Conservation (phyloP, 2,888 invertebrate species). For the Endomychus coccineus region DNA sequence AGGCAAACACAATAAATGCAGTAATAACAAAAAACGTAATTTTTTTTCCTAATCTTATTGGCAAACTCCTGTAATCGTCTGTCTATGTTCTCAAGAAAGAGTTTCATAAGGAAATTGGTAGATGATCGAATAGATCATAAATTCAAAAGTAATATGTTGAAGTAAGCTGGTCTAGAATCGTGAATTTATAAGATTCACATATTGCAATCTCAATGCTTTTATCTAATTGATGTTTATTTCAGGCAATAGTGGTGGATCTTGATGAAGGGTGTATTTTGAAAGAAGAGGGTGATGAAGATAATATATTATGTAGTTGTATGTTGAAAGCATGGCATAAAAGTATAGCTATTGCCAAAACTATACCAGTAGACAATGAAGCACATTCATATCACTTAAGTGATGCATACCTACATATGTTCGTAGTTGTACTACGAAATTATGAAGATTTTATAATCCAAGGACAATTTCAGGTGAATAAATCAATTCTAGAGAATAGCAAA, state of each 20-base stretch:
- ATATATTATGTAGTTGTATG: constrained; percentile 63
- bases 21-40: too few species aligned
- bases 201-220: too few species aligned
- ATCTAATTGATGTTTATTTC: constrained; percentile 33
- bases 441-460: constrained; percentile 49
- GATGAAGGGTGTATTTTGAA: constrained; percentile 56
- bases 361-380: constrained; percentile 47
- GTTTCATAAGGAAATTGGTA: too few species aligned
- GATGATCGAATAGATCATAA: too few species aligned
- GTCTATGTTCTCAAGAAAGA: too few species aligned
- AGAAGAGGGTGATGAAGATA: constrained; percentile 68
- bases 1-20: too few species aligned
- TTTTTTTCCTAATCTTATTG: too few species aligned
- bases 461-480: constrained; percentile 38
- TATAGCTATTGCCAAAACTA: constrained; percentile 42
- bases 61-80: too few species aligned
- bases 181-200: too few species aligned
- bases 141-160: too few species aligned
- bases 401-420: constrained; percentile 70
- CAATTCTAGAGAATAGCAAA: too few species aligned
- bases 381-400: constrained; percentile 71
- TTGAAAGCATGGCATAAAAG: constrained; percentile 61
- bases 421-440: constrained; percentile 68
- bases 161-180: too few species aligned
- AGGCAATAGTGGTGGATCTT: constrained; percentile 71